phyloP scores from a whole-genome alignment of 2,113 vertebrate species.

The Trichomycterus rosablanca region DNA sequence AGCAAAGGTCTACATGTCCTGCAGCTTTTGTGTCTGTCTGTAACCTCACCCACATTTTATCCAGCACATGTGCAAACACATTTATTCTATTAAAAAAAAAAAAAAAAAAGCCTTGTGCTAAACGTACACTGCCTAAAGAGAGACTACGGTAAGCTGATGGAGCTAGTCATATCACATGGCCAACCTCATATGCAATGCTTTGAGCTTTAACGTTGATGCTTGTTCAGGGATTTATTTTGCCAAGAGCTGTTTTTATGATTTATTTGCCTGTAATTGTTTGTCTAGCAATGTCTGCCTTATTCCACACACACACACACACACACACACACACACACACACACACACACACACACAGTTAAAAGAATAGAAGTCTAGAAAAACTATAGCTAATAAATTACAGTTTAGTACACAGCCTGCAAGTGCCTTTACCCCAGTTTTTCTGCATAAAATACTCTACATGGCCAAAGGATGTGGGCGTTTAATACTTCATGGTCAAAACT shows the following conservation, averaged over 20 bases:
- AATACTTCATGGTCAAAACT: no score
- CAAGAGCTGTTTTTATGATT: conserved; percentile 24
- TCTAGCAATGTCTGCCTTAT: conserved; percentile 41
- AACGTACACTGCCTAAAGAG: not conserved
- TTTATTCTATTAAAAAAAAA: not conserved
- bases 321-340: no score
- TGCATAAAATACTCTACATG: no score
- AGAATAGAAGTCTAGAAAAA: conserved; percentile 13
- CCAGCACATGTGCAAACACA: conserved; percentile 26
- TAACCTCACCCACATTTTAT: no score
- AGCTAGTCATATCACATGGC: conserved; percentile 24
- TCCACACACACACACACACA: no score
- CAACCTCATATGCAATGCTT: conserved; percentile 16
- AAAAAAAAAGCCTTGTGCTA: not conserved
- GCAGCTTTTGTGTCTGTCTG: no score
- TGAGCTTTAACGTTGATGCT: conserved; percentile 45
- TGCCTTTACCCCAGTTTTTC: conserved; percentile 74
- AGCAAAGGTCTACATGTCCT: no score
- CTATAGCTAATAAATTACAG: conserved; percentile 53
- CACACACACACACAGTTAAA: conserved; percentile 37
- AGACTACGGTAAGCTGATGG: not conserved
- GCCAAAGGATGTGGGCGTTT: no score
- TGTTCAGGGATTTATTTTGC: conserved; percentile 52
- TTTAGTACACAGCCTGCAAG: conserved; percentile 67
- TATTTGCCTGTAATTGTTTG: conserved; percentile 24